A percentile compares a stretch with the other conserved stretches of the same genome.
Evolutionary conservation across 2,888 invertebrate genomes (phyloP).

Genomic region (Apamea epomidion): DNA sequence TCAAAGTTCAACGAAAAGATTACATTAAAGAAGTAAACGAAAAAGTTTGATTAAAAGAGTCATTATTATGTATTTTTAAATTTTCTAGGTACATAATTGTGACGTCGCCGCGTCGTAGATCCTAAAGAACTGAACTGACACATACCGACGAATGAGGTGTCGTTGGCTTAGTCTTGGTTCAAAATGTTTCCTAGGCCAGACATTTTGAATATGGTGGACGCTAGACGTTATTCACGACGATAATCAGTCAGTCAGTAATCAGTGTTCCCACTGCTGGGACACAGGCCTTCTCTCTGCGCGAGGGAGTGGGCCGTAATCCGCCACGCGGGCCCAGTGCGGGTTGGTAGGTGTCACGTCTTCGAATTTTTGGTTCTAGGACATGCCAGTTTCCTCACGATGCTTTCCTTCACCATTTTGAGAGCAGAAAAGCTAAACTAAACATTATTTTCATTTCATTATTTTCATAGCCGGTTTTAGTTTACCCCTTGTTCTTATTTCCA

Average conservation of each 20-base stretch:
- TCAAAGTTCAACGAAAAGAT: slow-evolving; percentile 5
- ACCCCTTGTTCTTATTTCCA: background rate
- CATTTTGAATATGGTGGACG: no score
- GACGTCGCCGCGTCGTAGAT: background rate
- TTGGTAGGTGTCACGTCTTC: no score
- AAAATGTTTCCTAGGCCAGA: background rate
- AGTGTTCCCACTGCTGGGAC: no score
- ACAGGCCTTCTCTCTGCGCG: no score
- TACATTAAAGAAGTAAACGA: background rate
- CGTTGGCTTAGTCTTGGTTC: background rate
- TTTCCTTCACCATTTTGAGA: background rate
- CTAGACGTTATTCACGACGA: no score
- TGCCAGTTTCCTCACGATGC: no score
- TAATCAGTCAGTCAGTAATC: no score
- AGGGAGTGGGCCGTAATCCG: no score
- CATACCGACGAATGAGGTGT: background rate
- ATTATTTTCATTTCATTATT: background rate
- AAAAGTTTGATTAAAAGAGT: background rate
- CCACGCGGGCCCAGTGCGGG: no score
- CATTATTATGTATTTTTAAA: background rate
- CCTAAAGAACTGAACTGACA: background rate
- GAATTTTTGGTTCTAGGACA: no score
- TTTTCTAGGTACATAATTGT: background rate
- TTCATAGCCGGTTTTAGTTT: background rate
- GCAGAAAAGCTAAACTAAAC: background rate